phyloP scores from a whole-genome alignment of 92 coral and sea anemone genomes.

The Metridium senile region DNA sequence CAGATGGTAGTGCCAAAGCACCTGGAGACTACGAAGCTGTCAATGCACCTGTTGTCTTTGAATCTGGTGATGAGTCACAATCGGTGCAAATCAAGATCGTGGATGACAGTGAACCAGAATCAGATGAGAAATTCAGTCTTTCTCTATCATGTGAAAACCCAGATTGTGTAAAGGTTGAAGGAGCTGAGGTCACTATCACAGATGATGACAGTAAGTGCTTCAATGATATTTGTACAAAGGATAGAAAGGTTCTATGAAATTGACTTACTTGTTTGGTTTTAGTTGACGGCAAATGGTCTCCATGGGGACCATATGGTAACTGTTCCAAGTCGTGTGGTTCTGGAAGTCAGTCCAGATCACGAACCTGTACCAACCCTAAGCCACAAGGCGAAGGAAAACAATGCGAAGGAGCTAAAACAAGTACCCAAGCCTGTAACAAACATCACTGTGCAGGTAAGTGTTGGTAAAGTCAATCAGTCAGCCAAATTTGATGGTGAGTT shows the following conservation, averaged over 20 bases:
- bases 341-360: constrained; percentile 47
- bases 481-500: not conserved
- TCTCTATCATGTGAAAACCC: constrained; percentile 4
- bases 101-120: constrained; percentile 1
- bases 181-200: not conserved
- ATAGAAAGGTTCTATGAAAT: not conserved
- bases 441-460: not conserved
- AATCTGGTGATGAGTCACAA: not conserved
- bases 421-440: constrained; percentile 8
- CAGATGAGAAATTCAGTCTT: not conserved
- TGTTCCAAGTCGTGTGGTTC: constrained; percentile 46
- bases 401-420: not conserved
- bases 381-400: constrained; percentile 18
- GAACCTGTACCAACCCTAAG: constrained; percentile 38
- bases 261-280: not conserved
- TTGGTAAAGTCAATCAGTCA: not conserved
- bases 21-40: constrained; percentile 9
- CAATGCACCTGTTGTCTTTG: constrained; percentile 1
- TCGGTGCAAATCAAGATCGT: not conserved
- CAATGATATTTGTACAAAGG: not conserved
- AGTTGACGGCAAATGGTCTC: constrained; percentile 41
- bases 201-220: not conserved
- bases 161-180: not conserved
- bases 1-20: not conserved
- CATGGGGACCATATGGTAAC: constrained; percentile 34